Conservation (phyloP, 2,888 invertebrate genomes). For the Chirona hameri region DNA sequence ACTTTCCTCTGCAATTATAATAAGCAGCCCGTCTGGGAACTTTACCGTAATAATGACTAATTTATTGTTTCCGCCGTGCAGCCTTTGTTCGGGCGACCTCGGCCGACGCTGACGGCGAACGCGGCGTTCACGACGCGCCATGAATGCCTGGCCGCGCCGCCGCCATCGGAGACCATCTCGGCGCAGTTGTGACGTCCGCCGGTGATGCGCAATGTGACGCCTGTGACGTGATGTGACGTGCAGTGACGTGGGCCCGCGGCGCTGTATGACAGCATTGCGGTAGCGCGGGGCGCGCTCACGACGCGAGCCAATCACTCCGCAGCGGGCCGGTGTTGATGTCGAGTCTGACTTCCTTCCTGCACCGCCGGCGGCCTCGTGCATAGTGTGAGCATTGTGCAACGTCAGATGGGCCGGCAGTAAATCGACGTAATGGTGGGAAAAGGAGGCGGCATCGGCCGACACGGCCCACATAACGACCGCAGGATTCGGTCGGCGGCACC, state of each 20-base stretch:
- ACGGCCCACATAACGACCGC: neutral
- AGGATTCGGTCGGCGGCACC: neutral
- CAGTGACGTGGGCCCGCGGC: too few species aligned
- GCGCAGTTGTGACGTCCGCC: neutral
- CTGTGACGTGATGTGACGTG: neutral
- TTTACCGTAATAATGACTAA: conserved; percentile 25
- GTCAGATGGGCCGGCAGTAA: neutral
- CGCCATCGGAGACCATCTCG: neutral
- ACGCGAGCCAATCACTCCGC: too few species aligned
- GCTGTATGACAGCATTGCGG: too few species aligned
- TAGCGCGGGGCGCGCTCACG: too few species aligned
- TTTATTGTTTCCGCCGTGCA: conserved; percentile 3
- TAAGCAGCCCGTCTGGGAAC: conserved; percentile 6
- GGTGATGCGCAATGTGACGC: neutral
- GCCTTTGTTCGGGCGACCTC: neutral
- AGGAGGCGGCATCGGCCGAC: neutral
- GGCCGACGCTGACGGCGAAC: neutral
- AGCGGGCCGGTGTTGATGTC: too few species aligned
- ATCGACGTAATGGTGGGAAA: neutral
- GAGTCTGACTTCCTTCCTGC: neutral
- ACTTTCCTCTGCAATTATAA: neutral
- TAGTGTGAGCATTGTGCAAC: neutral
- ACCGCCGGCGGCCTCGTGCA: neutral
- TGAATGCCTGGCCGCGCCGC: neutral
- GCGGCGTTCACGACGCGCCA: neutral